Percentiles rank a stretch among this genome's conserved stretches.
Evolutionary conservation across 2,797 vertebrate species (phyloP).

Genomic region (Leucoraja ocellata): DNA sequence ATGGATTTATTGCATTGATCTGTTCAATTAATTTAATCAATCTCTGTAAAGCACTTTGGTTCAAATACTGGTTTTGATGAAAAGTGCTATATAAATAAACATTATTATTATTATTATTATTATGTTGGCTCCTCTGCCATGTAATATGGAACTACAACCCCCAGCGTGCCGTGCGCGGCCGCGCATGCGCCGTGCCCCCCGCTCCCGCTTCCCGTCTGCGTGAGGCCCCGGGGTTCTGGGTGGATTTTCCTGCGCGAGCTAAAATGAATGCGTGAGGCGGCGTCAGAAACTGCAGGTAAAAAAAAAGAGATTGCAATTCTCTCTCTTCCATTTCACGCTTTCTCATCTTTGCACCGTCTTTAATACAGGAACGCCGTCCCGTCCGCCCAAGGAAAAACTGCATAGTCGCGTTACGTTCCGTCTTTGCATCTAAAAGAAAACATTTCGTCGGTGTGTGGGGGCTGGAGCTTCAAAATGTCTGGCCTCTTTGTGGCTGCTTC

Average conservation of each 20-base stretch:
- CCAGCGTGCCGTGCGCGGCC: not conserved
- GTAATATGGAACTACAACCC: not conserved
- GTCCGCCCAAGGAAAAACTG: not conserved
- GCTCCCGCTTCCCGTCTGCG: not conserved
- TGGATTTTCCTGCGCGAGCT: not conserved
- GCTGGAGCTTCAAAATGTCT: conserved; percentile 14
- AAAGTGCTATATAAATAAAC: no score
- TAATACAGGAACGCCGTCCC: not conserved
- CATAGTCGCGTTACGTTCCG: not conserved
- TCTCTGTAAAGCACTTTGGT: no score
- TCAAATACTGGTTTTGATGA: no score
- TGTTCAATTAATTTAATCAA: no score
- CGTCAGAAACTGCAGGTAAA: conserved; percentile 36
- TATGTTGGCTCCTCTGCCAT: no score
- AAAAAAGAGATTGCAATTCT: conserved; percentile 14
- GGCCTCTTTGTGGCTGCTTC: conserved; percentile 27
- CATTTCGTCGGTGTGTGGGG: not conserved
- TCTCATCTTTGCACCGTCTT: not conserved
- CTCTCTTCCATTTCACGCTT: conserved; percentile 1
- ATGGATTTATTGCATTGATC: no score
- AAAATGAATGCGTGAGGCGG: conserved; percentile 32
- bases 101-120: no score
- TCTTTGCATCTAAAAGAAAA: not conserved
- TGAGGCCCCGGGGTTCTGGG: conserved; percentile 4
- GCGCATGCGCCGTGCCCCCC: not conserved